phyloP scores from a whole-genome alignment of 2,888 invertebrate species.

The Eupithecia pulchellata region DNA sequence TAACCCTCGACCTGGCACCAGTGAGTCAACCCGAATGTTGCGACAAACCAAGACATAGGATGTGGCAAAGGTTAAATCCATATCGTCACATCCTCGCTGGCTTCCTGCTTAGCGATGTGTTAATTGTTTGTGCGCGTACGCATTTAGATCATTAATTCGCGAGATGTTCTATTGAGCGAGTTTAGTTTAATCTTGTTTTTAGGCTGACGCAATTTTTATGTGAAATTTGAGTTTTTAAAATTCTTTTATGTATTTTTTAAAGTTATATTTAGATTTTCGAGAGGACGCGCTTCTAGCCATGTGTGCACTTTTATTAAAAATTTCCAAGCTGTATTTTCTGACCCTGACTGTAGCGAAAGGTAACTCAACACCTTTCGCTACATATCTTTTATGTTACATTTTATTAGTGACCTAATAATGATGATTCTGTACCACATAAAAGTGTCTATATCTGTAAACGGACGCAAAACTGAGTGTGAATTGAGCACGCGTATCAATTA shows the following conservation, averaged over 20 bases:
- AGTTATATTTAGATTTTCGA: not conserved
- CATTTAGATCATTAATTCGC: slow-evolving; percentile 54
- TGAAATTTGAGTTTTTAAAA: not conserved
- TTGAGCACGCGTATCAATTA: slow-evolving; percentile 69
- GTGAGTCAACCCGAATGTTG: slow-evolving; percentile 65
- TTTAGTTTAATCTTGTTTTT: slow-evolving; percentile 12
- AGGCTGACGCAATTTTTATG: not conserved
- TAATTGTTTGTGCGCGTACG: slow-evolving; percentile 70
- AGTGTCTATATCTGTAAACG: slow-evolving; percentile 23
- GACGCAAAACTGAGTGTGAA: slow-evolving; percentile 57
- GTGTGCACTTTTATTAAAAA: too few relatives aligned
- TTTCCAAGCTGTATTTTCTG: too few relatives aligned
- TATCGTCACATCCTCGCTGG: slow-evolving; percentile 79
- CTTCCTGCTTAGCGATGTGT: slow-evolving; percentile 75
- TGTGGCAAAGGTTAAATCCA: slow-evolving; percentile 82
- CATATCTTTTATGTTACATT: too few relatives aligned
- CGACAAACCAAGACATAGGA: slow-evolving; percentile 77
- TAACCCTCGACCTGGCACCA: slow-evolving; percentile 35
- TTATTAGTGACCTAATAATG: not conserved
- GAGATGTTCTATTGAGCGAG: slow-evolving; percentile 32
- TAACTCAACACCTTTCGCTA: too few relatives aligned
- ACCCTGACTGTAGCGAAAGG: too few relatives aligned
- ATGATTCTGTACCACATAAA: not conserved
- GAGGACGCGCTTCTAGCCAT: too few relatives aligned
- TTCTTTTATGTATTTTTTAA: not conserved